A percentile compares a stretch with the other conserved stretches of the same genome.
phyloP scores from a whole-genome alignment of 1,140 invertebrate genomes.

The Pseudomyrmex sp. region DNA sequence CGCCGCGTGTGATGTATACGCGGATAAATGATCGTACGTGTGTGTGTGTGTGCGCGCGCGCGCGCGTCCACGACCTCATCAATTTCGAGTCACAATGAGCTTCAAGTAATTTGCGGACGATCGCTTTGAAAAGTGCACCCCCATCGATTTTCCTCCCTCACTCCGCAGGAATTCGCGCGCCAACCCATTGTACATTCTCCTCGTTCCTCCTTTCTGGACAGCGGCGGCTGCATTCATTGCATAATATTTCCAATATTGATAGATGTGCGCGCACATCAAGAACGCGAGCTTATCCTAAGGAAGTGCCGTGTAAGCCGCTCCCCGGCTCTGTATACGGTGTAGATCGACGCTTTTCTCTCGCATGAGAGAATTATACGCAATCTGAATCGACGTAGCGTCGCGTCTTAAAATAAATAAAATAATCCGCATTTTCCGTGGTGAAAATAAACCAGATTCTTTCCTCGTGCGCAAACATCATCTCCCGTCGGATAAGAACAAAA shows the following conservation, averaged over 20 bases:
- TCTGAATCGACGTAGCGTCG: neutral
- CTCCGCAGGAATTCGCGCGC: conserved; percentile 43
- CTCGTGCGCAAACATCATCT: too few species aligned
- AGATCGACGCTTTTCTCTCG: neutral
- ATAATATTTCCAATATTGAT: conserved; percentile 60
- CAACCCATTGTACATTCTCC: conserved; percentile 54
- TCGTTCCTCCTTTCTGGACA: conserved; percentile 54
- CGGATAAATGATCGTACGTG: neutral
- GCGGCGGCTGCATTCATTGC: conserved; percentile 54
- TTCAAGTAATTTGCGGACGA: conserved; percentile 59
- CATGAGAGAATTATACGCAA: conserved; percentile 17
- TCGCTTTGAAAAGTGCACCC: conserved; percentile 44
- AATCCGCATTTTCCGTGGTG: too few species aligned
- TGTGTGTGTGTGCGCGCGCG: neutral
- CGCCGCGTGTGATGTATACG: neutral
- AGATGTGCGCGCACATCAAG: conserved; percentile 45
- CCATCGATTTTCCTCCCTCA: conserved; percentile 35
- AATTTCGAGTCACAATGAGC: conserved; percentile 59
- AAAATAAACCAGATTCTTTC: too few species aligned
- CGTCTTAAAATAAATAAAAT: too few species aligned
- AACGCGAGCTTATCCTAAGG: conserved; percentile 46
- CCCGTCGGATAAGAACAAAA: too few species aligned
- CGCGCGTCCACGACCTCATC: conserved; percentile 52
- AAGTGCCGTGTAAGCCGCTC: conserved; percentile 39
- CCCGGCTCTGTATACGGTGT: too few species aligned